phyloP scores from a whole-genome alignment of 2,797 vertebrate species.

The Leuciscus waleckii region DNA sequence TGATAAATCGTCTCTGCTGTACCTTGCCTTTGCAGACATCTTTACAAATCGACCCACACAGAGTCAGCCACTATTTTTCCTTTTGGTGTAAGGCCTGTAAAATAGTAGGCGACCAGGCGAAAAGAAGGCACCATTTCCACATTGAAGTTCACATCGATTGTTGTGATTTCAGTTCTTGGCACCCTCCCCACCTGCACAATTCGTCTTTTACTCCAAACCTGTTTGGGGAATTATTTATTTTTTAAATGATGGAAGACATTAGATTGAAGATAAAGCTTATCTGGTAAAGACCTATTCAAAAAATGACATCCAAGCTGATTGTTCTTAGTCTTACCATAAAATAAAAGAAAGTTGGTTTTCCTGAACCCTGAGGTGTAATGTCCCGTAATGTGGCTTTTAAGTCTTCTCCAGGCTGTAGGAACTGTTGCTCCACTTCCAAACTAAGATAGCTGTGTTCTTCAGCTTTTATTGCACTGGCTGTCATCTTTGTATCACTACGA shows the following conservation, averaged over 20 bases:
- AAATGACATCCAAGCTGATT: neutral
- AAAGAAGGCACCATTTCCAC: constrained; percentile 73
- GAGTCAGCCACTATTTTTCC: constrained; percentile 71
- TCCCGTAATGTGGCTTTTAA: constrained; percentile 67
- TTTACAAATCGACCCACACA: constrained; percentile 70
- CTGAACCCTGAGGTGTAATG: constrained; percentile 56
- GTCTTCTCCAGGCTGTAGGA: constrained; percentile 64
- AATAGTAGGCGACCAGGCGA: constrained; percentile 75
- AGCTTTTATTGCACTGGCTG: constrained; percentile 49
- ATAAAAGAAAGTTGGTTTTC: constrained; percentile 70
- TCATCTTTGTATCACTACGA: constrained; percentile 52
- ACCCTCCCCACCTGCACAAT: constrained; percentile 62
- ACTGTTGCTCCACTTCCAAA: constrained; percentile 65
- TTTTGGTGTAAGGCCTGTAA: neutral
- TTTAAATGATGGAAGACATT: neutral
- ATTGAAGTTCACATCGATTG: constrained; percentile 62
- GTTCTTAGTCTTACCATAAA: constrained; percentile 68
- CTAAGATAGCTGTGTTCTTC: constrained; percentile 66
- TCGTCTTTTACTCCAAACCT: constrained; percentile 73
- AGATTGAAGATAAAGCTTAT: neutral
- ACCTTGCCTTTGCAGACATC: constrained; percentile 77
- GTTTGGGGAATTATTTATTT: constrained; percentile 5
- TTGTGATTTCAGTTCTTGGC: constrained; percentile 60
- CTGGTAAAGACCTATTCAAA: neutral
- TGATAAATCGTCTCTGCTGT: neutral